phyloP scores from a whole-genome alignment of 2,888 invertebrate genomes.

The Gordius sp. region DNA sequence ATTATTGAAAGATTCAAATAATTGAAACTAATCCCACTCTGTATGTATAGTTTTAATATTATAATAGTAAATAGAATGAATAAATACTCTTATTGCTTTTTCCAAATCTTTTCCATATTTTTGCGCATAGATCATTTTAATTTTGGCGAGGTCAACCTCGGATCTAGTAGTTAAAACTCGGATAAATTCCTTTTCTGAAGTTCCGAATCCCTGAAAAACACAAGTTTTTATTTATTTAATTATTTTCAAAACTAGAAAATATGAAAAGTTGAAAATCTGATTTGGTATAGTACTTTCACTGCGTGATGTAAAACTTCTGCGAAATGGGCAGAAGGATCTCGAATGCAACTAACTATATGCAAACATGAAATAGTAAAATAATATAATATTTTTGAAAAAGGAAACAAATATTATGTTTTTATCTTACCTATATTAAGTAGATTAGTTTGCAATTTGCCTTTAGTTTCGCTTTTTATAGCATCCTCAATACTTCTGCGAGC shows the following conservation, averaged over 20 bases:
- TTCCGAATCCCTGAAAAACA: background rate
- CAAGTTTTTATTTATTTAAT: too few species aligned
- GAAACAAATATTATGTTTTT: background rate
- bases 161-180: slow-evolving; percentile 10
- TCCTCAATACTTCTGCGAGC: background rate
- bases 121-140: background rate
- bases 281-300: slow-evolving; percentile 5
- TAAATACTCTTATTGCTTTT: slow-evolving; percentile 9
- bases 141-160: background rate
- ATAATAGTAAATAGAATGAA: too few species aligned
- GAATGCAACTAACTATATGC: background rate
- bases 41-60: too few species aligned
- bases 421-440: background rate
- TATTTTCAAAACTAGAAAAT: too few species aligned
- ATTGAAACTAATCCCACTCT: too few species aligned
- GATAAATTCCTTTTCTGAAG: background rate
- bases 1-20: too few species aligned
- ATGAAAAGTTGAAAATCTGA: too few species aligned
- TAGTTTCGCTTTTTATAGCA: background rate
- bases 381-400: too few species aligned
- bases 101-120: slow-evolving; percentile 10
- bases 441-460: background rate
- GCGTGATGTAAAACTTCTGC: background rate
- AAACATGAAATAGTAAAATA: background rate
- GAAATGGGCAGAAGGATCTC: slow-evolving; percentile 4